Evolutionary conservation across 2,888 invertebrate species (phyloP).

Genomic region (Apoda limacodes): DNA sequence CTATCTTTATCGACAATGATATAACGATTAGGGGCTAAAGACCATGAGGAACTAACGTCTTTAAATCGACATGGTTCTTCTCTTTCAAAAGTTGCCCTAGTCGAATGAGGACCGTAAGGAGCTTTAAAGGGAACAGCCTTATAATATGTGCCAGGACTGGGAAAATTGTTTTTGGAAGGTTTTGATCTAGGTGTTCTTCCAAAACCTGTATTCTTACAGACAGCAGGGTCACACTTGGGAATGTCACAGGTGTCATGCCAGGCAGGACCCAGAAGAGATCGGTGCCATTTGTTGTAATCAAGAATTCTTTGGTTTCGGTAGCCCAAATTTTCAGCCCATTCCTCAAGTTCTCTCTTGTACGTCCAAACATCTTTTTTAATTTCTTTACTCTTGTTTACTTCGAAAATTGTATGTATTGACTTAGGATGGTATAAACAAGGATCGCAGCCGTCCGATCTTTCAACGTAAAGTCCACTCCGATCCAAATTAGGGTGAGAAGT

Average conservation of each 20-base stretch:
- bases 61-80: slow-evolving; percentile 49
- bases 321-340: slow-evolving; percentile 50
- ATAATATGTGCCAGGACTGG: slow-evolving; percentile 51
- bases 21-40: slow-evolving; percentile 50
- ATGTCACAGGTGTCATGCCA: slow-evolving; percentile 34
- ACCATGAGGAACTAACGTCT: slow-evolving; percentile 35
- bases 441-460: slow-evolving; percentile 34
- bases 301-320: slow-evolving; percentile 49
- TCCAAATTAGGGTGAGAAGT: slow-evolving; percentile 45
- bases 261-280: slow-evolving; percentile 42
- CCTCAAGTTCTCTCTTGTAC: slow-evolving; percentile 47
- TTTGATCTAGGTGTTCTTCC: slow-evolving; percentile 37
- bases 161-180: slow-evolving; percentile 23
- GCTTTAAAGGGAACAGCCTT: slow-evolving; percentile 35
- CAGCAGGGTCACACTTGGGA: slow-evolving; percentile 27
- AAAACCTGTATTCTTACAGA: slow-evolving; percentile 44
- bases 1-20: slow-evolving; percentile 38
- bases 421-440: slow-evolving; percentile 44
- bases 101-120: slow-evolving; percentile 44
- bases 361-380: slow-evolving; percentile 44
- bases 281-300: slow-evolving; percentile 30
- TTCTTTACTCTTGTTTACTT: slow-evolving; percentile 28
- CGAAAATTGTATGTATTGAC: slow-evolving; percentile 29
- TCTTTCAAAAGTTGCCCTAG: slow-evolving; percentile 38
- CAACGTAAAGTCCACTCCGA: slow-evolving; percentile 33